Conservation (phyloP, 2,113 vertebrate genomes). For the Scomber japonicus region DNA sequence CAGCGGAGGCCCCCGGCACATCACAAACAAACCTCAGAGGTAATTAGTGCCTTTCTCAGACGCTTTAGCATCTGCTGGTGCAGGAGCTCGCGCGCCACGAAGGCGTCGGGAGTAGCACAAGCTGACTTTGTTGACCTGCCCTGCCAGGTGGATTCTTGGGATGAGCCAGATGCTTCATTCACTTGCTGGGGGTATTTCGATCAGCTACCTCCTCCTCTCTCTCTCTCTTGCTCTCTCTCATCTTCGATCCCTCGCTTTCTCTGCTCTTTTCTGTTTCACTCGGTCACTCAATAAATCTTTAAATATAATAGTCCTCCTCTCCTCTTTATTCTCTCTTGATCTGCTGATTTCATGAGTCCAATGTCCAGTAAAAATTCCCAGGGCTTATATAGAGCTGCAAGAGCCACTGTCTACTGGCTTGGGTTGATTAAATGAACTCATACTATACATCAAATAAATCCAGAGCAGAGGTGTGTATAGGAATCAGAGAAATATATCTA, state of each 20-base stretch:
- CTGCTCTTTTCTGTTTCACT: constrained; percentile 35
- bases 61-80: constrained; percentile 70
- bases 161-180: constrained; percentile 54
- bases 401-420: background rate
- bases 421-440: constrained; percentile 12
- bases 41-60: constrained; percentile 71
- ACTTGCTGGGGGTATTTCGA: constrained; percentile 2
- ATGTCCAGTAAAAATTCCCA: background rate
- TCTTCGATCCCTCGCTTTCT: constrained; percentile 25
- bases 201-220: constrained; percentile 9
- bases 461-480: background rate
- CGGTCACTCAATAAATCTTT: constrained; percentile 45
- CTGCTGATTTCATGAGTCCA: constrained; percentile 4
- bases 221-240: background rate
- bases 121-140: constrained; percentile 44
- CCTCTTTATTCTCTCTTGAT: constrained; percentile 17
- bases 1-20: constrained; percentile 37
- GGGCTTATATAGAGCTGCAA: background rate
- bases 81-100: background rate
- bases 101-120: background rate
- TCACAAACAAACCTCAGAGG: constrained; percentile 71
- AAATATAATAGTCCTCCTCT: constrained; percentile 1
- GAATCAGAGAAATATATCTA: background rate
- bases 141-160: constrained; percentile 57
- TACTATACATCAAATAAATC: constrained; percentile 13